Conservation (phyloP, 2,888 invertebrate genomes). For the Idaea dimidiata region DNA sequence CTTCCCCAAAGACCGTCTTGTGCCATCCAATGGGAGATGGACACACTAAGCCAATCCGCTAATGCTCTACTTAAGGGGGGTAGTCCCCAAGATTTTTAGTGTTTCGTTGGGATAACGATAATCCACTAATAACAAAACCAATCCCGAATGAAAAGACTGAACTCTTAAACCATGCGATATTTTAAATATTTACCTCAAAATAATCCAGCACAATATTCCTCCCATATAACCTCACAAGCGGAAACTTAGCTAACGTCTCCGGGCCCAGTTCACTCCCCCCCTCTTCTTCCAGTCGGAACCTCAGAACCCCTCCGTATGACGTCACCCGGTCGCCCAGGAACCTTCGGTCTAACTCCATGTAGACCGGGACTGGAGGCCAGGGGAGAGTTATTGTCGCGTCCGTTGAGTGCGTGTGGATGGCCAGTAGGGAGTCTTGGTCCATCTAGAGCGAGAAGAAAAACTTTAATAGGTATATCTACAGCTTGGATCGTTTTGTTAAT, state of each 20-base stretch:
- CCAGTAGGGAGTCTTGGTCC: slow-evolving; percentile 62
- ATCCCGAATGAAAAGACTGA: no score
- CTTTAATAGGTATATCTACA: not conserved
- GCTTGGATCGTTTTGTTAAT: not conserved
- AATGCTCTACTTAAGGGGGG: no score
- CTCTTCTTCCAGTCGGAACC: slow-evolving; percentile 87
- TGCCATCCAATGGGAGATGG: no score
- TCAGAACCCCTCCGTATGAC: slow-evolving; percentile 94
- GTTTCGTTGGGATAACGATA: no score
- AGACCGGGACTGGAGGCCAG: slow-evolving; percentile 84
- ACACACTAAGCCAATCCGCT: no score
- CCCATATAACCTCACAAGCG: slow-evolving; percentile 91
- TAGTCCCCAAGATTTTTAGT: no score
- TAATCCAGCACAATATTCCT: slow-evolving; percentile 89
- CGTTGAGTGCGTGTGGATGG: slow-evolving; percentile 61
- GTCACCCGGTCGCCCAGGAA: slow-evolving; percentile 93
- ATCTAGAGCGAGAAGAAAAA: slow-evolving; percentile 39
- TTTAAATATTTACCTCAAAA: slow-evolving; percentile 70
- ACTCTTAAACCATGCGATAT: not conserved
- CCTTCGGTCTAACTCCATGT: slow-evolving; percentile 89
- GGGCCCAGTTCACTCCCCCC: slow-evolving; percentile 78
- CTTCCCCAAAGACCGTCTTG: no score
- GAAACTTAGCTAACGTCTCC: slow-evolving; percentile 83
- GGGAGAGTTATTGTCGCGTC: slow-evolving; percentile 66
- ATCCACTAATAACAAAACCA: no score